A percentile compares a stretch with the other conserved stretches of the same genome.
These are phyloP conservation scores for Andrena bicolor DNA, from an alignment of 2,888 invertebrate genomes.

Conservation along the genomic window DNA sequence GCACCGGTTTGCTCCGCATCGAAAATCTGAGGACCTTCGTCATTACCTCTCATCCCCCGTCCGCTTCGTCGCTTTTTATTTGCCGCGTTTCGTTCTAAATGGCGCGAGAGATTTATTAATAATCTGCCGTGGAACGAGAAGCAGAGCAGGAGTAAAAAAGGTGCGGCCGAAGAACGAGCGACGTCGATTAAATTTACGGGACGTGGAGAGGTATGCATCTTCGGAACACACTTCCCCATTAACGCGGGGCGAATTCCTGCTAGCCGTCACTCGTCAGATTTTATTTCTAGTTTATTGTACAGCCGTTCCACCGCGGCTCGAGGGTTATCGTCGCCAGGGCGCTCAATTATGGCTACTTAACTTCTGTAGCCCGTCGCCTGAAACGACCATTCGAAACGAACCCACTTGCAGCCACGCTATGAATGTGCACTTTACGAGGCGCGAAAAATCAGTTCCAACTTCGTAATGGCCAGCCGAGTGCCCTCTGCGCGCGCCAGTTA, in stretches of 20 bases:
- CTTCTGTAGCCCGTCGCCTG: slow-evolving; percentile 21
- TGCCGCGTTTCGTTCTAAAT: slow-evolving; percentile 42
- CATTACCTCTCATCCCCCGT: not conserved
- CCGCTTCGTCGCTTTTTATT: slow-evolving; percentile 30
- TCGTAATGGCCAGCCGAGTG: not conserved
- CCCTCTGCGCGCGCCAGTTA: not conserved
- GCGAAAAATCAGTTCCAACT: slow-evolving; percentile 33
- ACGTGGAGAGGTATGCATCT: slow-evolving; percentile 39
- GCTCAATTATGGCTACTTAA: slow-evolving; percentile 59
- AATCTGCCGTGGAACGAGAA: slow-evolving; percentile 41
- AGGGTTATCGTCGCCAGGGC: slow-evolving; percentile 47
- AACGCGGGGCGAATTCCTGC: slow-evolving; percentile 10
- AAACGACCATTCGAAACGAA: slow-evolving; percentile 33
- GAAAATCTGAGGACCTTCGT: slow-evolving; percentile 9
- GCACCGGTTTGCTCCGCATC: not conserved
- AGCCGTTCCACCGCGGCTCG: slow-evolving; percentile 39
- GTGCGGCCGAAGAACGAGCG: slow-evolving; percentile 8
- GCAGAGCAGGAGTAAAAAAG: slow-evolving; percentile 7
- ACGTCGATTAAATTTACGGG: slow-evolving; percentile 57
- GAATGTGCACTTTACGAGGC: slow-evolving; percentile 42
- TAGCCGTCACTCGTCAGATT: slow-evolving; percentile 31
- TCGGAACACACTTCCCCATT: slow-evolving; percentile 27
- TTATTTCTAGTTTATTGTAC: slow-evolving; percentile 51
- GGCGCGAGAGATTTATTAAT: slow-evolving; percentile 58
- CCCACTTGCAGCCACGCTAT: slow-evolving; percentile 14